These are phyloP conservation scores for Myopa testacea DNA, from an alignment of 2,888 invertebrate species.

Conservation along the genomic window DNA sequence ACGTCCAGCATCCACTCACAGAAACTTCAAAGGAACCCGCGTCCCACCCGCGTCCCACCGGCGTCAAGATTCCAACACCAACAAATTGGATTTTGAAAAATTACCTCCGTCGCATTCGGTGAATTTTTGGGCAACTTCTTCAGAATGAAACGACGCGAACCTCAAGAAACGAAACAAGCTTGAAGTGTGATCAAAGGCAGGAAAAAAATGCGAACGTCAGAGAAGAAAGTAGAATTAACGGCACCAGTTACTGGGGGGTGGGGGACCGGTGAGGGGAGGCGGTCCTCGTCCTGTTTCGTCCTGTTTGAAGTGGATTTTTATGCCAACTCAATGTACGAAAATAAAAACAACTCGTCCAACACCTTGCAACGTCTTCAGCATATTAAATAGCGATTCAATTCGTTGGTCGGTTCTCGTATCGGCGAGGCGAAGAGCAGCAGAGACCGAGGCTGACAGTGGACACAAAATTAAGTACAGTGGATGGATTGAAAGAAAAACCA, in stretches of 20 bases:
- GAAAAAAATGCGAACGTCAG: neutral
- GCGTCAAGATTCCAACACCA: constrained; percentile 3
- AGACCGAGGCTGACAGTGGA: neutral
- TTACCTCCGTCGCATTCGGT: constrained; percentile 37
- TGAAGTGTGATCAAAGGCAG: neutral
- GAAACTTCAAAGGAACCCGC: neutral
- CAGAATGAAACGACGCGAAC: neutral
- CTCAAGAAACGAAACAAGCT: neutral
- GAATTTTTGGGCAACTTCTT: constrained; percentile 24
- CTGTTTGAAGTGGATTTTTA: constrained; percentile 30
- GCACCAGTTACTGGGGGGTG: too few relatives aligned
- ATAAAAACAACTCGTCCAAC: constrained; percentile 24
- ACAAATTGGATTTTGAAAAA: constrained; percentile 44
- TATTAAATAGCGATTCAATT: constrained; percentile 45
- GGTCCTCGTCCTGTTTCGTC: neutral
- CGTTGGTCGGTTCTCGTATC: neutral
- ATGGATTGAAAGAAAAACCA: neutral
- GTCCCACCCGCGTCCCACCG: constrained; percentile 22
- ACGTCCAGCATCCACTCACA: too few relatives aligned
- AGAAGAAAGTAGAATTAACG: neutral
- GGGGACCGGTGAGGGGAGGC: too few relatives aligned
- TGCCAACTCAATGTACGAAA: neutral
- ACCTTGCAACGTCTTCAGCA: constrained; percentile 41
- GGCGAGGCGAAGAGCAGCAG: neutral
- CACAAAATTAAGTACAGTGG: neutral